Percentiles rank a stretch among this genome's conserved stretches.
phyloP scores from a whole-genome alignment of 1,140 invertebrate genomes.

The Lucilia sericata region DNA sequence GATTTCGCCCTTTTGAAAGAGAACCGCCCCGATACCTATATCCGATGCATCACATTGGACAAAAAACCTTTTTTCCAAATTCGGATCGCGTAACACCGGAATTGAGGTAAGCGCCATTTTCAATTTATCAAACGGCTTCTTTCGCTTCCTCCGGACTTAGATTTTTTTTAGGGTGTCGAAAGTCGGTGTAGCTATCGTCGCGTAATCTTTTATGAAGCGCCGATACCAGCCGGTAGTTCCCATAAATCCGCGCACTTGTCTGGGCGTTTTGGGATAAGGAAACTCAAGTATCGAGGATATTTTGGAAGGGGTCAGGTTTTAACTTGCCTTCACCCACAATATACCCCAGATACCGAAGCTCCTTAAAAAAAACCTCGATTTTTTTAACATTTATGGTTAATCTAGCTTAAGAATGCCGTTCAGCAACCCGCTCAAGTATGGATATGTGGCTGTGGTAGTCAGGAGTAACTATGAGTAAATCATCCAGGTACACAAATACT shows the following conservation, averaged over 20 bases:
- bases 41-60: conserved; percentile 47
- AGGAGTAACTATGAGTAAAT: conserved; percentile 41
- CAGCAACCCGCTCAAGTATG: conserved; percentile 9
- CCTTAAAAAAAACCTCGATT: neutral
- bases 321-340: conserved; percentile 48
- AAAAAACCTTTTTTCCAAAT: conserved; percentile 59
- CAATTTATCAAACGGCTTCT: conserved; percentile 57
- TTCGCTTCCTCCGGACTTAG: conserved; percentile 49
- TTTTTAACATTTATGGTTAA: no score
- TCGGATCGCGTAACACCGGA: conserved; percentile 62
- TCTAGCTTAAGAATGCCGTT: no score
- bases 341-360: conserved; percentile 52
- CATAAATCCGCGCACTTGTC: conserved; percentile 65
- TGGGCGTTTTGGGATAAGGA: conserved; percentile 53
- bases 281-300: conserved; percentile 49
- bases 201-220: conserved; percentile 60
- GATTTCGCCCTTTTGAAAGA: conserved; percentile 54
- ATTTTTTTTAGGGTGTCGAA: conserved; percentile 30
- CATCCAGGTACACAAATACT: conserved; percentile 51
- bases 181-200: conserved; percentile 58
- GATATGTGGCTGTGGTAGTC: conserved; percentile 33
- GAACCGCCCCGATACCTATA: conserved; percentile 59
- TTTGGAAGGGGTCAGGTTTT: conserved; percentile 46
- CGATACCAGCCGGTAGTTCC: conserved; percentile 65
- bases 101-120: conserved; percentile 55